A percentile compares a stretch with the other conserved stretches of the same genome.
These are phyloP conservation scores for Spilosoma lubricipeda DNA, from an alignment of 2,888 invertebrate genomes.

Conservation along the genomic window DNA sequence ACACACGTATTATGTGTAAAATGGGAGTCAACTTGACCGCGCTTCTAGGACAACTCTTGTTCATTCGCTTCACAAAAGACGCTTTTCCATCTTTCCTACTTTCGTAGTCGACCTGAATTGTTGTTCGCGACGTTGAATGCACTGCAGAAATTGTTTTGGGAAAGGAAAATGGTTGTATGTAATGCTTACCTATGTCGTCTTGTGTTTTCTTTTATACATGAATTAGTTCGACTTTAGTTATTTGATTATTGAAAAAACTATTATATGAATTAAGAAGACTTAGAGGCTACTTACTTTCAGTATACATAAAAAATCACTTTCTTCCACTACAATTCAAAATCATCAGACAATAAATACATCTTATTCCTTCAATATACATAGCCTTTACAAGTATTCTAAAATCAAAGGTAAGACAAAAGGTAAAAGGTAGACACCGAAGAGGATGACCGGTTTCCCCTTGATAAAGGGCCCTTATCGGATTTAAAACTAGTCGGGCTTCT, in stretches of 20 bases:
- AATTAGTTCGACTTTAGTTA: neutral
- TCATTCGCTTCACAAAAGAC: conserved; percentile 61
- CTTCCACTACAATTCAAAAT: neutral
- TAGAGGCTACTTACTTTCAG: no score
- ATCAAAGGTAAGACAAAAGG: no score
- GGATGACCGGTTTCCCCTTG: neutral
- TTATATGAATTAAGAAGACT: no score
- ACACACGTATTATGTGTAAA: conserved; percentile 54
- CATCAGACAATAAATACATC: neutral
- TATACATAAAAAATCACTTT: neutral
- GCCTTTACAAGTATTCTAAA: neutral
- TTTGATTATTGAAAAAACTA: neutral
- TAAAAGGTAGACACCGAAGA: neutral
- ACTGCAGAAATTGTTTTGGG: conserved; percentile 8
- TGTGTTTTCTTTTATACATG: neutral
- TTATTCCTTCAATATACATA: neutral
- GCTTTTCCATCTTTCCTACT: conserved; percentile 64
- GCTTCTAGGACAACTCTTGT: conserved; percentile 67
- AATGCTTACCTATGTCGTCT: neutral
- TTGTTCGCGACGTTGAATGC: conserved; percentile 17
- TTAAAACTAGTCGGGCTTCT: neutral
- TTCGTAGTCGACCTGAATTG: conserved; percentile 40
- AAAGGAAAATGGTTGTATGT: neutral
- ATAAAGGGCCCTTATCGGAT: neutral
- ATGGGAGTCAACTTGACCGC: conserved; percentile 70